Evolutionary conservation across 2,113 vertebrate genomes (phyloP).

Genomic region (Phaethornis superciliosus): DNA sequence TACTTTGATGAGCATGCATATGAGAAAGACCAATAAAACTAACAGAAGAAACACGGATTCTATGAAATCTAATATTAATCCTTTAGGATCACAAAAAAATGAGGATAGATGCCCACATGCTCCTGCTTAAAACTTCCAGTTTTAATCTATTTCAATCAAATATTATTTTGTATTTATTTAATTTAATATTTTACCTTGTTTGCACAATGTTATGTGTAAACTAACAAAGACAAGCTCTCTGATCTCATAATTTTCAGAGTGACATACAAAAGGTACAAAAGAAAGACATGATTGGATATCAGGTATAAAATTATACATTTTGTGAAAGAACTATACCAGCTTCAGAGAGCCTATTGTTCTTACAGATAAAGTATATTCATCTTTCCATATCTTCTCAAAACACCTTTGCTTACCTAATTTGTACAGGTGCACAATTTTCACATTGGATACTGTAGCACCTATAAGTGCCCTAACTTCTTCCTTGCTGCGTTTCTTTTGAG

Average conservation of each 20-base stretch:
- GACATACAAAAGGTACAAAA: background rate
- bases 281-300: background rate
- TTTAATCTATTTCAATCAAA: background rate
- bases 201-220: background rate
- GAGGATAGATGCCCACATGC: fast-evolving
- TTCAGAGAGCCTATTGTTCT: background rate
- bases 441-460: background rate
- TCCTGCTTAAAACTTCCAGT: background rate
- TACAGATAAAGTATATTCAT: background rate
- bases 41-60: background rate
- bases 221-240: background rate
- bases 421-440: background rate
- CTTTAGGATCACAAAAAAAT: background rate
- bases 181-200: background rate
- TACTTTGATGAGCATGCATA: background rate
- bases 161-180: background rate
- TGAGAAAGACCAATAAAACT: background rate
- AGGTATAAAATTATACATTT: background rate
- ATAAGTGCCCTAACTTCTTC: background rate
- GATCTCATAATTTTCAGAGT: background rate
- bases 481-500: background rate
- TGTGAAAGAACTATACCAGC: background rate
- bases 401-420: background rate
- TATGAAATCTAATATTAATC: background rate
- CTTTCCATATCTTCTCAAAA: background rate